Conservation (phyloP, 1,140 invertebrate genomes). For the Dendrolimus punctatus region DNA sequence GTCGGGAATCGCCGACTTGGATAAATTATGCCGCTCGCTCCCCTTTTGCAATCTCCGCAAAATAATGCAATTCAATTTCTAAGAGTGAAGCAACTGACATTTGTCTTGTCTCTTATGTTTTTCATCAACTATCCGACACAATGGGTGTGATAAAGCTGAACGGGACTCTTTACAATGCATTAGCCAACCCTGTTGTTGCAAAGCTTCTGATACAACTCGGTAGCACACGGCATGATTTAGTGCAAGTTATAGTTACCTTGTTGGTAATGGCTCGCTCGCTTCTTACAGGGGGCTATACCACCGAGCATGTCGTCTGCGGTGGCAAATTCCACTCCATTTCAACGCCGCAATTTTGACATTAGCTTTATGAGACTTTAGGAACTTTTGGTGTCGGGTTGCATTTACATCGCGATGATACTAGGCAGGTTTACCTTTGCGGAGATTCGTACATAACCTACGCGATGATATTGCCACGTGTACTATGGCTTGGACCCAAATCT, state of each 20-base stretch:
- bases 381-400: not conserved
- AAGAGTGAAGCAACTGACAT: slow-evolving; percentile 24
- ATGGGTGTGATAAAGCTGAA: too few relatives aligned
- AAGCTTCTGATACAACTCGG: not conserved
- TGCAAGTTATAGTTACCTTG: slow-evolving; percentile 1
- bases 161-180: too few relatives aligned
- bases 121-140: not conserved
- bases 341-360: not conserved
- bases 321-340: not conserved
- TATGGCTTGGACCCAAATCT: too few relatives aligned
- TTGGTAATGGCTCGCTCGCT: not conserved
- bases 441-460: too few relatives aligned
- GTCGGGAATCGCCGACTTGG: slow-evolving; percentile 53
- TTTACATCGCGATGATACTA: too few relatives aligned
- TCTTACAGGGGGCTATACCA: not conserved
- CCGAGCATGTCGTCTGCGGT: not conserved
- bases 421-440: not conserved
- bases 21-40: slow-evolving; percentile 58
- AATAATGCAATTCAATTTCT: slow-evolving; percentile 53
- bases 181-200: slow-evolving; percentile 3
- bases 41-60: slow-evolving; percentile 50
- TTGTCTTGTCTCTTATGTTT: slow-evolving; percentile 27
- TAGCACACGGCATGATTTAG: not conserved
- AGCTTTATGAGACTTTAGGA: not conserved
- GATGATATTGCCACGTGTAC: too few relatives aligned